Conservation (phyloP, 2,113 vertebrate genomes). For the Stegostoma tigrinum region DNA sequence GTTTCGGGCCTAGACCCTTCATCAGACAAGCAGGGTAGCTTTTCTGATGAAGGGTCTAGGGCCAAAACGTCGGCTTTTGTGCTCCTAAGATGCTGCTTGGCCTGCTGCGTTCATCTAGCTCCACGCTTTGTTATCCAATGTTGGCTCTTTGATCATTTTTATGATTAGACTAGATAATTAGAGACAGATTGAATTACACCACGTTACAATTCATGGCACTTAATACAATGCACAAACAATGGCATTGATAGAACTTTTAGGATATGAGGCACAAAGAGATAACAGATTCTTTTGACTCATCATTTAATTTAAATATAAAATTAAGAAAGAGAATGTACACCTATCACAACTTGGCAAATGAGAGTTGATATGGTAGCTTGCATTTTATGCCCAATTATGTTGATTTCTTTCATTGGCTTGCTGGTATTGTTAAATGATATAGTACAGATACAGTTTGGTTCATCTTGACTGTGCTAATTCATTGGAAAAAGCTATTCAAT, state of each 20-base stretch:
- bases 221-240: background rate
- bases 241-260: background rate
- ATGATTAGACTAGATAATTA: background rate
- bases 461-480: too few relatives aligned
- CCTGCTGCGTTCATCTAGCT: too few relatives aligned
- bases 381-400: background rate
- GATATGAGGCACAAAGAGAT: background rate
- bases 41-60: too few relatives aligned
- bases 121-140: too few relatives aligned
- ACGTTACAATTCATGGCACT: too few relatives aligned
- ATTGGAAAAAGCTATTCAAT: too few relatives aligned
- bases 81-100: too few relatives aligned
- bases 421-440: background rate
- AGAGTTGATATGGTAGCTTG: background rate
- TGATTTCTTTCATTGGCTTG: background rate
- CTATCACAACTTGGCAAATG: background rate
- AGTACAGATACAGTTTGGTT: too few relatives aligned
- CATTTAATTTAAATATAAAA: background rate
- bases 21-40: too few relatives aligned
- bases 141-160: background rate
- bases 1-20: too few relatives aligned
- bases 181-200: background rate
- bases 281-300: background rate
- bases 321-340: background rate
- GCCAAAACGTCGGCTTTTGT: too few relatives aligned